Percentiles rank a stretch among this genome's conserved stretches.
Evolutionary conservation across 2,113 vertebrate genomes (phyloP).

Genomic region (Microtus montanus): DNA sequence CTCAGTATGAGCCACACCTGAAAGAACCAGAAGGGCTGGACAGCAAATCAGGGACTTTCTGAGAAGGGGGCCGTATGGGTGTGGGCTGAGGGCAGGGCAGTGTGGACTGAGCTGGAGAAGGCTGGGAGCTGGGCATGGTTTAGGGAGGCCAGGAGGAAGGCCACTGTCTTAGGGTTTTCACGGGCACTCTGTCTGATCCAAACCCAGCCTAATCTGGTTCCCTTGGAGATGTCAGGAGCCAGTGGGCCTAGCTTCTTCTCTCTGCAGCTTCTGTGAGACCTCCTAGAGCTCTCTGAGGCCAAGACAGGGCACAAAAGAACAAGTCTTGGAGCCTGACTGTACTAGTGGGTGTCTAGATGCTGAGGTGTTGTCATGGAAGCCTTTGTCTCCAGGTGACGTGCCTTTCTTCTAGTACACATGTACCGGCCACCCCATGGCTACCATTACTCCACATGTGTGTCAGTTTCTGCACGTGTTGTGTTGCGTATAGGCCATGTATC

Average conservation of each 20-base stretch:
- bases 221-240: fast-evolving
- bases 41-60: not conserved
- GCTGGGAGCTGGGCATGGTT: not conserved
- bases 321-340: not conserved
- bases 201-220: not conserved
- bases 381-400: not conserved
- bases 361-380: not conserved
- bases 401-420: not conserved
- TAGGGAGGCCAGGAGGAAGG: not conserved
- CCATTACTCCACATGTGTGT: fast-evolving
- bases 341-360: not conserved
- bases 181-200: not conserved
- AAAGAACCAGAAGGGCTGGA: not conserved
- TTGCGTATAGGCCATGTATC: fast-evolving
- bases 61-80: not conserved
- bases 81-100: not conserved
- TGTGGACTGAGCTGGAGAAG: not conserved
- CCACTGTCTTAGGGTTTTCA: not conserved
- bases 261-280: not conserved
- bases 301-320: fast-evolving
- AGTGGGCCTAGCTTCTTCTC: fast-evolving
- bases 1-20: not conserved
- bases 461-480: not conserved
- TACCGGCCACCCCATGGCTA: fast-evolving
- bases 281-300: not conserved